Percentiles rank a stretch among this genome's conserved stretches.
phyloP scores from a whole-genome alignment of 1,140 invertebrate genomes.

The Anthonomus grandis region DNA sequence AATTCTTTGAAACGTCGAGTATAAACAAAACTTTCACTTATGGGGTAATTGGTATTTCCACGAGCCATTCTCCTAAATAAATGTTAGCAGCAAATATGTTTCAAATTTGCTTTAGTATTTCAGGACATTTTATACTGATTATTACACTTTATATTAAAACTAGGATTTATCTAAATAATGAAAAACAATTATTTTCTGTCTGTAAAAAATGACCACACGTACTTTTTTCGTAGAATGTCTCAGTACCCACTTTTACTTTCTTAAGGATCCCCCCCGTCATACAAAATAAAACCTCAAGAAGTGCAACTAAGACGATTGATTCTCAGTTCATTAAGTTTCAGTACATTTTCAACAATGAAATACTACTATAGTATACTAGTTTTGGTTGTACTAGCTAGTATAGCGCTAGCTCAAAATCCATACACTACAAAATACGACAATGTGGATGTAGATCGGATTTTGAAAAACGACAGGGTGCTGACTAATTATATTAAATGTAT shows the following conservation, averaged over 20 bases:
- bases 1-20: not conserved
- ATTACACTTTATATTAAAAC: too few species aligned
- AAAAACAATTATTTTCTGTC: not conserved
- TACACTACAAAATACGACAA: slow-evolving; percentile 62
- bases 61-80: not conserved
- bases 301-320: not conserved
- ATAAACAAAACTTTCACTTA: not conserved
- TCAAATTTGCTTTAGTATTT: too few species aligned
- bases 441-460: slow-evolving; percentile 61
- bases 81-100: too few species aligned
- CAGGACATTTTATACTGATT: too few species aligned
- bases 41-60: not conserved
- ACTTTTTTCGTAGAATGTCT: slow-evolving; percentile 7
- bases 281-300: slow-evolving; percentile 11
- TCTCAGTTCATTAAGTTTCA: not conserved
- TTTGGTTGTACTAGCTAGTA: slow-evolving; percentile 4
- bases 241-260: slow-evolving; percentile 27
- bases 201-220: slow-evolving; percentile 1
- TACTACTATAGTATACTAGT: slow-evolving; percentile 13
- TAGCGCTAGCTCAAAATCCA: slow-evolving; percentile 5
- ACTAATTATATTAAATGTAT: slow-evolving; percentile 65
- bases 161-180: slow-evolving; percentile 5
- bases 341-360: slow-evolving; percentile 1
- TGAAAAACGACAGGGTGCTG: slow-evolving; percentile 61
- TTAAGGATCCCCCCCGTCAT: slow-evolving; percentile 12